Evolutionary conservation across 2,888 invertebrate species (phyloP), one percentile per base, ranked within the genome.

Genomic region (Limenitis camilla): DNA sequence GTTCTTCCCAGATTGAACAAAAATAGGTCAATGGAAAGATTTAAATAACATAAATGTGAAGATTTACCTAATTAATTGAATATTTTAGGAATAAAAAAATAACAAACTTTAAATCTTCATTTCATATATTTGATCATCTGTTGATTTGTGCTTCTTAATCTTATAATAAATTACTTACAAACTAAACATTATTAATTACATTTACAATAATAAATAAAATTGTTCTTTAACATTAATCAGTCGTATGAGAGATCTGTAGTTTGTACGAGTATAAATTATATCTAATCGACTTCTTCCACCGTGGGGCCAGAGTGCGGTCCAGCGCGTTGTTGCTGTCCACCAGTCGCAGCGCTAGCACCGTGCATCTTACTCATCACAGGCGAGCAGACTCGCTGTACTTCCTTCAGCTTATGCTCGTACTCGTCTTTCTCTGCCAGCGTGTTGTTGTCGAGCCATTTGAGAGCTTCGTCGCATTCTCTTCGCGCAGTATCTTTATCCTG

Each of bases 371-470:
- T 84, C 90, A 90, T 89, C 39, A 89, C 63, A 1, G 89, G 92
- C 71, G 69, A 86, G 65, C 91, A 91, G 9, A 81, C 74, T 51
- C 81, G 83, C 65, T 90, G 90, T 32, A 92, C 54, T 53, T 92
- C 91, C 59, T 90, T 87, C 60, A 90, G 68, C 60, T 87, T 89
- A 64, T 90, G 86, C 55, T 92, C 91, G 64, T 85, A 91, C 69
- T 91, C 92, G 6, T 89, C 92, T 68, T 89, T 90, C 52, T 90
- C 92, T 6, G 91, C 93, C 61, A 88, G 81, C 35, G 86, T 88
- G 79, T 91, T 93, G 68, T 82, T 78, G 71, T 94, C 94, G 60
- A 95, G 76, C 94, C 94, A 94, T 54, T 83, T 84, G 45, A 94
- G 71, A 27, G 90, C 84, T 38, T 91, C 90, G 6, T 90, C 89